Base-by-base conservation (phyloP, 1,140 invertebrate genomes). In the Ceratosolen fusciceps region DNA sequence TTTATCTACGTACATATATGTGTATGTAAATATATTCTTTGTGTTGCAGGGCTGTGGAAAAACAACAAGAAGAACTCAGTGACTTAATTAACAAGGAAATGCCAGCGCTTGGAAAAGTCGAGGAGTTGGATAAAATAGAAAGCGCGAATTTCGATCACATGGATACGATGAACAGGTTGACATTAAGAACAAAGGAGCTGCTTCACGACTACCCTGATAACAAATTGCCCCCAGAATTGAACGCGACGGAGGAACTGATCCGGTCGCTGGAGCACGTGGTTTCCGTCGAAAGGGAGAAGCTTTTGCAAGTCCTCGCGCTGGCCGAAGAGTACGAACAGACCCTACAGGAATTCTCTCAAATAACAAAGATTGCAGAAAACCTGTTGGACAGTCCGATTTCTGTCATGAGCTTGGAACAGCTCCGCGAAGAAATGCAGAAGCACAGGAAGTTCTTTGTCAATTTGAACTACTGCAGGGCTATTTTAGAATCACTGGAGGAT, bases 401-500 rank as follows among this genome's bases (percentile, higher is more conserved):
- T 2, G 95, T 96, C 1, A 92, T 91, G 54, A 93, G 93, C 82
- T 89, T 96, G 74, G 93, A 94, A 83, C 94, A 96, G 83, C 88
- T 97, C 14, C 94, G 95, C 83, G 95, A 96, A 84, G 96, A 96
- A 90, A 95, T 97, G 88, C 95, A 96, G 82, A 97, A 96, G 84
- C 95, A 96, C 85, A 92, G 95, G 58, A 96, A 96, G 84, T 96
- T 97, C 89, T 97, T 97, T 85, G 94, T 96, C 0, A 96, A 96
- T 83, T 87, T 97, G 14, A 96, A 95, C 83, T 95, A 96, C 79
- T 97, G 96, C 83, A 92, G 94, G 83, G 93, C 93, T 31, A 95
- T 96, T 81, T 88, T 97, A 26, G 96, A 97, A 87, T 96, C 95
- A 0, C 86, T 97, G 21, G 96, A 96, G 88, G 93, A 94, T 81